A percentile compares a stretch with the other conserved stretches of the same genome.
Conservation (phyloP, 2,888 invertebrate genomes). For the Aquatica leii region DNA sequence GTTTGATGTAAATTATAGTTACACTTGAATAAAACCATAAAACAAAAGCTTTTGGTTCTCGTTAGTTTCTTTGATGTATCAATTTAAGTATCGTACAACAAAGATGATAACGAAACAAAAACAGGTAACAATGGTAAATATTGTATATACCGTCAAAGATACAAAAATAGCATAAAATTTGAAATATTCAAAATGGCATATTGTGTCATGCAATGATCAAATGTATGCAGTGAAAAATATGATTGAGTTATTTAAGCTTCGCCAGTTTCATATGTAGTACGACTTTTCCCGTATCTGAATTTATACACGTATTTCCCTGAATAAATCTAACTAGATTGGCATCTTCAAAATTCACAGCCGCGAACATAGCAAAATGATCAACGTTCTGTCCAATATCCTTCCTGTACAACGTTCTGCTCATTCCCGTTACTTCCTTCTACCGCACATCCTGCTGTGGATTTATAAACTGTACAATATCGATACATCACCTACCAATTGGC, state of each 20-base stretch:
- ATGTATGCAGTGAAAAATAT: slow-evolving; percentile 35
- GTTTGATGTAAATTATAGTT: neutral
- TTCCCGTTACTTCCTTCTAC: slow-evolving; percentile 29
- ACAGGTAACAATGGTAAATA: slow-evolving; percentile 8
- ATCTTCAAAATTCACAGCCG: slow-evolving; percentile 35
- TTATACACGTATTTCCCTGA: slow-evolving; percentile 37
- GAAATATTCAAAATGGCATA: slow-evolving; percentile 26
- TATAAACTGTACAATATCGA: slow-evolving; percentile 24
- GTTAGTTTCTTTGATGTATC: slow-evolving; percentile 6
- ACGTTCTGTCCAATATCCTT: slow-evolving; percentile 36
- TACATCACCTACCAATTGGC: slow-evolving; percentile 6
- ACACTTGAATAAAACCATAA: neutral
- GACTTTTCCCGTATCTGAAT: slow-evolving; percentile 34
- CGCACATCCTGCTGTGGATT: slow-evolving; percentile 21
- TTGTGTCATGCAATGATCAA: slow-evolving; percentile 24
- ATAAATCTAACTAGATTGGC: slow-evolving; percentile 34
- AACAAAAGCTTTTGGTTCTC: slow-evolving; percentile 5
- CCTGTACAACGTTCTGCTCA: slow-evolving; percentile 27
- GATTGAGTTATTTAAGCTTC: slow-evolving; percentile 35
- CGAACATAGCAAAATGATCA: slow-evolving; percentile 32
- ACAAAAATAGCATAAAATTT: slow-evolving; percentile 12
- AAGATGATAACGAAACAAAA: neutral
- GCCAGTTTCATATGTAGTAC: slow-evolving; percentile 33
- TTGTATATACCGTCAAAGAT: neutral
- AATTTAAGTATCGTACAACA: neutral